These are phyloP conservation scores for Streblospio benedicti DNA, from an alignment of 1,140 invertebrate genomes.

Conservation along the genomic window DNA sequence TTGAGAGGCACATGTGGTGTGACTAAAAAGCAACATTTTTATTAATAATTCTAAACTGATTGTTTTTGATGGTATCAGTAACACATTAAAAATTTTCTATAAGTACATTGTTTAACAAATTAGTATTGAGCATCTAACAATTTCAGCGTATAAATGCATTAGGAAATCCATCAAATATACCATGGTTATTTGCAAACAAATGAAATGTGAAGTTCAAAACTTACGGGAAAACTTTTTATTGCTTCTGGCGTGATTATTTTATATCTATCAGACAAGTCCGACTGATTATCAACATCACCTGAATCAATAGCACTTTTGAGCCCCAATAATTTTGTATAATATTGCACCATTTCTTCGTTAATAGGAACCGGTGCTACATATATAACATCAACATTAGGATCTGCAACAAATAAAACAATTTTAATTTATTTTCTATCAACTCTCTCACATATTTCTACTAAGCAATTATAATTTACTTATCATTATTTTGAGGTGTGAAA, in stretches of 20 bases:
- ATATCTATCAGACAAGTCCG: slow-evolving; percentile 36
- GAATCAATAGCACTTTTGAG: slow-evolving; percentile 39
- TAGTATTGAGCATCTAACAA: too few species aligned
- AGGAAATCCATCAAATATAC: too few species aligned
- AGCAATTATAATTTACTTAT: too few species aligned
- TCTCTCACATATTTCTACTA: too few species aligned
- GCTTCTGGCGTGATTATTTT: slow-evolving; percentile 46
- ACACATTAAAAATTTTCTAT: too few species aligned
- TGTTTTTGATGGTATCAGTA: too few species aligned
- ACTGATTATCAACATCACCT: slow-evolving; percentile 40
- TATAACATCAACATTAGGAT: slow-evolving; percentile 48
- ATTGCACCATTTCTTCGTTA: slow-evolving; percentile 46
- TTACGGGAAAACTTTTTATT: slow-evolving; percentile 46
- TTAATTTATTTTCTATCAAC: too few species aligned
- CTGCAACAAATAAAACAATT: slow-evolving; percentile 28
- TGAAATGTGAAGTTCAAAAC: slow-evolving; percentile 16
- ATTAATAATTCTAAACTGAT: not conserved
- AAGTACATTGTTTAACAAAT: too few species aligned
- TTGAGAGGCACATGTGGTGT: slow-evolving; percentile 45
- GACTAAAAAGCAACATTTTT: slow-evolving; percentile 36
- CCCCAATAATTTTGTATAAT: slow-evolving; percentile 44
- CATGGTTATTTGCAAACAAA: too few species aligned
- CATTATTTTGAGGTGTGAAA: too few species aligned
- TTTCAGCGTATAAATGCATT: too few species aligned
- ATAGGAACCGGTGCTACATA: slow-evolving; percentile 44